Evolutionary conservation across 2,888 invertebrate species (phyloP).

Genomic region (Lepidocyrtoides sp.): DNA sequence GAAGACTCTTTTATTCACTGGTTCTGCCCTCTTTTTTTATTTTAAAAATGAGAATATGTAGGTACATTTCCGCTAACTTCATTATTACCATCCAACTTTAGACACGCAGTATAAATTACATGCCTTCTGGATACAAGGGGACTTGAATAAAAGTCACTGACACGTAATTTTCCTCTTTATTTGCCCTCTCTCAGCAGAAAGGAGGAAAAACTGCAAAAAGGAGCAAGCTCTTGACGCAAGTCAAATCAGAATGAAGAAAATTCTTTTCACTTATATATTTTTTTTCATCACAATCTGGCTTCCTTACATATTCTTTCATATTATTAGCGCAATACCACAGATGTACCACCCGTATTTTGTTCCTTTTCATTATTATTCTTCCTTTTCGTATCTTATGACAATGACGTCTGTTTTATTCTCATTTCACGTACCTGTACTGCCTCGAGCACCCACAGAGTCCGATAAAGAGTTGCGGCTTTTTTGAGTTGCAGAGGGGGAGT

Average conservation of each 20-base stretch:
- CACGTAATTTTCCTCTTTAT: conserved; percentile 74
- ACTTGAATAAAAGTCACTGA: conserved; percentile 43
- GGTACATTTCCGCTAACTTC: conserved; percentile 54
- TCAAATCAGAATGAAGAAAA: background rate
- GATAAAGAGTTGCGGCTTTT: conserved; percentile 69
- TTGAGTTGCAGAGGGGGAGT: conserved; percentile 58
- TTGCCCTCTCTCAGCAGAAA: conserved; percentile 46
- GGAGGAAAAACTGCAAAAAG: background rate
- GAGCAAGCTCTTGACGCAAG: background rate
- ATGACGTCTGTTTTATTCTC: conserved; percentile 30
- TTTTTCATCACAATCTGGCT: background rate
- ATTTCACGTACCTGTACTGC: conserved; percentile 68
- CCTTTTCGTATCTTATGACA: conserved; percentile 11
- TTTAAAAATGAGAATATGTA: conserved; percentile 51
- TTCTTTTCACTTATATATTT: background rate
- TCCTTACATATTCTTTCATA: background rate
- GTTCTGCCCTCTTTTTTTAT: conserved; percentile 30
- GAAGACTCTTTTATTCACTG: background rate
- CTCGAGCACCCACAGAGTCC: conserved; percentile 63
- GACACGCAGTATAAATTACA: conserved; percentile 64
- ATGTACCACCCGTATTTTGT: background rate
- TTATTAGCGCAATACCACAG: conserved; percentile 28
- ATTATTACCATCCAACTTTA: conserved; percentile 68
- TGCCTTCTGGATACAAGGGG: conserved; percentile 63
- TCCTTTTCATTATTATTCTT: conserved; percentile 14